Evolutionary conservation across 37 sponge, comb jelly and placozoan genomes (phyloP).

Genomic region (Tethya wilhelma): DNA sequence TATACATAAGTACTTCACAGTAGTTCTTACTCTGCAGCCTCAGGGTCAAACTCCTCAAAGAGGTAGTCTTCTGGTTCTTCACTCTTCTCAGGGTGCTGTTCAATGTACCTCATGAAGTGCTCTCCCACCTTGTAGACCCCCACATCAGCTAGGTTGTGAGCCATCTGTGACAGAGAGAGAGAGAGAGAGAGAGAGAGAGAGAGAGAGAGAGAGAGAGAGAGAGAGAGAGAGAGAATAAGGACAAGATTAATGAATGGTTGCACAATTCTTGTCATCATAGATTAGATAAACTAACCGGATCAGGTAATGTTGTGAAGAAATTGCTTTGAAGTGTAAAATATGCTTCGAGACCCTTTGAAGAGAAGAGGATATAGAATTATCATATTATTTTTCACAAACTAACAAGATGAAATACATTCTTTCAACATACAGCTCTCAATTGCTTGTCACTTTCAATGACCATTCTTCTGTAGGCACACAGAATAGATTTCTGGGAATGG

Average conservation of each 20-base stretch:
- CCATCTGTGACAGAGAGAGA: constrained; percentile 20
- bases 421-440: constrained; percentile 38
- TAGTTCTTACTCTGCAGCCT: constrained; percentile 49
- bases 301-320: constrained; percentile 51
- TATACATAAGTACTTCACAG: no score
- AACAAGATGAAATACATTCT: not conserved
- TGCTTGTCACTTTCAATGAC: constrained; percentile 45
- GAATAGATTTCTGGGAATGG: constrained; percentile 54
- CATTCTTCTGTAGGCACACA: constrained; percentile 68
- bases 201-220: no score
- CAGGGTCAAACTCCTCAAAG: constrained; percentile 74
- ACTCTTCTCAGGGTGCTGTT: constrained; percentile 12
- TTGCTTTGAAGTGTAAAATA: constrained; percentile 57
- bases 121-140: constrained; percentile 36
- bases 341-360: constrained; percentile 39
- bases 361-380: not conserved
- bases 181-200: no score
- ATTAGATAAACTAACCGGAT: constrained; percentile 36
- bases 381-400: not conserved
- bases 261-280: no score
- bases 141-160: not conserved
- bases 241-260: no score
- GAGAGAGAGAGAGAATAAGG: no score
- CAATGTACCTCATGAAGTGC: constrained; percentile 44
- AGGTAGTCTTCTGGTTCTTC: constrained; percentile 62